A percentile compares a stretch with the other conserved stretches of the same genome.
Evolutionary conservation across 2,888 invertebrate species (phyloP).

Genomic region (Lymantria dispar): DNA sequence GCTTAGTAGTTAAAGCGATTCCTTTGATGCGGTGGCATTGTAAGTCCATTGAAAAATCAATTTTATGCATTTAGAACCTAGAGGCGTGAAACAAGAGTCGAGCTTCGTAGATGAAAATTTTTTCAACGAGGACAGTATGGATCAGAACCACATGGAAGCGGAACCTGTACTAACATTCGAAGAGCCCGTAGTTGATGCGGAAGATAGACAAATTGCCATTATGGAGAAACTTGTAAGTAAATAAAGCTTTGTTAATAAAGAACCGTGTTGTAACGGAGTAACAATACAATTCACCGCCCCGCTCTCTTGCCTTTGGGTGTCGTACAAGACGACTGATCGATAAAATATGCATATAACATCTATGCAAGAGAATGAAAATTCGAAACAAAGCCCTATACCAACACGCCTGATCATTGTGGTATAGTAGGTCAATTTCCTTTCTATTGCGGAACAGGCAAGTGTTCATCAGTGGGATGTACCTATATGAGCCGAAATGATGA

Average conservation of each 20-base stretch:
- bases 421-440: too few species aligned
- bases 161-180: conserved; percentile 53
- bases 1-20: background rate
- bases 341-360: too few species aligned
- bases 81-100: conserved; percentile 59
- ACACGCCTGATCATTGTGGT: too few species aligned
- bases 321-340: too few species aligned
- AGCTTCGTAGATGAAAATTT: conserved; percentile 54
- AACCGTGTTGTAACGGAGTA: too few species aligned
- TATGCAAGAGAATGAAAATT: too few species aligned
- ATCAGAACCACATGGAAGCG: conserved; percentile 48
- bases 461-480: too few species aligned
- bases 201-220: conserved; percentile 60
- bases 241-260: background rate
- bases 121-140: conserved; percentile 57
- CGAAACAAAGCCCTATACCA: too few species aligned
- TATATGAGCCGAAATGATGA: too few species aligned
- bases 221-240: conserved; percentile 69
- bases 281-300: too few species aligned
- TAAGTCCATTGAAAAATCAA: background rate
- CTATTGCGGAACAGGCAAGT: too few species aligned
- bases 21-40: background rate
- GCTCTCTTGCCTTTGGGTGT: too few species aligned
- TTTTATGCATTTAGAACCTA: conserved; percentile 34
- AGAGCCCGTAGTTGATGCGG: conserved; percentile 48